Conservation (phyloP, 2,888 invertebrate species). For the Papilio demoleus region DNA sequence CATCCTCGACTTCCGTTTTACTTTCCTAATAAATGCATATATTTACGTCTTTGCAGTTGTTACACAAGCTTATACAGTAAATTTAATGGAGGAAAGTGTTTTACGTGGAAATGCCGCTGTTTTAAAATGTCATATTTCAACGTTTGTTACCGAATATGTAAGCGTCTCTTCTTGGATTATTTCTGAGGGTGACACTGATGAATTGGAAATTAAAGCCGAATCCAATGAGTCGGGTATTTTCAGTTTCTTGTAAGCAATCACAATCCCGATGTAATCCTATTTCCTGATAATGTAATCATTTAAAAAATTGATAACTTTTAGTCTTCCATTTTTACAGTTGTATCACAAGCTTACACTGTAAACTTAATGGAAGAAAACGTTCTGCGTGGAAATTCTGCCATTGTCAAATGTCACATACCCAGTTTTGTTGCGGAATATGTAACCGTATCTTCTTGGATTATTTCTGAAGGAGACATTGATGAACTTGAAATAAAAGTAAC, state of each 20-base stretch:
- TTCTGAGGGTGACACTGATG: conserved; percentile 84
- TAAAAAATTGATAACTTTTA: conserved; percentile 2
- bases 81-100: conserved; percentile 95
- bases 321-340: conserved; percentile 86
- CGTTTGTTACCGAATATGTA: conserved; percentile 96
- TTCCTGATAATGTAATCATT: conserved; percentile 40
- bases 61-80: conserved; percentile 93
- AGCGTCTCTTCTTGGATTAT: conserved; percentile 94
- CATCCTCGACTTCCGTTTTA: conserved; percentile 27
- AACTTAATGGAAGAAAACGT: conserved; percentile 97
- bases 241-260: conserved; percentile 29
- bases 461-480: conserved; percentile 85
- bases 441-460: conserved; percentile 92
- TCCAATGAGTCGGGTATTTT: conserved; percentile 71
- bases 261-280: conserved; percentile 35
- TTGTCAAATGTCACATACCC: conserved; percentile 96
- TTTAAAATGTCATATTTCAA: conserved; percentile 96
- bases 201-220: conserved; percentile 78
- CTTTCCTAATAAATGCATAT: conserved; percentile 39
- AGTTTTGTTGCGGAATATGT: conserved; percentile 97
- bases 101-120: conserved; percentile 94
- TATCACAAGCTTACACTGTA: conserved; percentile 93
- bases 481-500: conserved; percentile 74
- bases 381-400: conserved; percentile 93
- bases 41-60: conserved; percentile 87